Conservation (phyloP, 2,797 vertebrate species). For the Semotilus atromaculatus region DNA sequence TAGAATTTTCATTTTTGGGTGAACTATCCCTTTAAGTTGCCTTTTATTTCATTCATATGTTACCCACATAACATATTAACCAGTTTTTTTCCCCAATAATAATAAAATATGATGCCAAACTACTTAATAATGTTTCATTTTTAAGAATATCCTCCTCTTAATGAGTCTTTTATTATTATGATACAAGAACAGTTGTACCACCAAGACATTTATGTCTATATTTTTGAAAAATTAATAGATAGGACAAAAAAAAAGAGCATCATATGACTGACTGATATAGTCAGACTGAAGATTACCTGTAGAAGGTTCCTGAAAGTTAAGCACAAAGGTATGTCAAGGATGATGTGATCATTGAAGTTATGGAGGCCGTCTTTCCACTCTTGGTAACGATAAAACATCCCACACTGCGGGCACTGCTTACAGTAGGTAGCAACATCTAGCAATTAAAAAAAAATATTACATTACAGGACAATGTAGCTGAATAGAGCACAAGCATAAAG, state of each 20-base stretch:
- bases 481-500: background rate
- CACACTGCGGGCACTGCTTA: slow-evolving; percentile 38
- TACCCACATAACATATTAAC: no score
- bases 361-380: slow-evolving; percentile 42
- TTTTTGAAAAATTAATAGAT: background rate
- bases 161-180: background rate
- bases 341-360: slow-evolving; percentile 43
- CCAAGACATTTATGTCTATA: background rate
- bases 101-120: no score
- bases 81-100: no score
- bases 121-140: no score
- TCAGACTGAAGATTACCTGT: slow-evolving; percentile 28
- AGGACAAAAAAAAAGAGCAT: background rate
- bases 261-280: background rate
- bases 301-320: slow-evolving; percentile 32
- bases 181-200: background rate
- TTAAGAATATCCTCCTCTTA: background rate
- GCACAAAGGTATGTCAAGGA: slow-evolving; percentile 37
- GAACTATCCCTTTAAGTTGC: no score
- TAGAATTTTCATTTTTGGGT: no score
- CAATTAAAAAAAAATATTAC: background rate
- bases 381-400: slow-evolving; percentile 42
- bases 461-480: background rate
- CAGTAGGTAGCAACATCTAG: slow-evolving; percentile 32
- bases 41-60: no score